Evolutionary conservation across 2,797 vertebrate species (phyloP), one percentile per base, ranked within the genome.

Genomic region (Fringilla coelebs): DNA sequence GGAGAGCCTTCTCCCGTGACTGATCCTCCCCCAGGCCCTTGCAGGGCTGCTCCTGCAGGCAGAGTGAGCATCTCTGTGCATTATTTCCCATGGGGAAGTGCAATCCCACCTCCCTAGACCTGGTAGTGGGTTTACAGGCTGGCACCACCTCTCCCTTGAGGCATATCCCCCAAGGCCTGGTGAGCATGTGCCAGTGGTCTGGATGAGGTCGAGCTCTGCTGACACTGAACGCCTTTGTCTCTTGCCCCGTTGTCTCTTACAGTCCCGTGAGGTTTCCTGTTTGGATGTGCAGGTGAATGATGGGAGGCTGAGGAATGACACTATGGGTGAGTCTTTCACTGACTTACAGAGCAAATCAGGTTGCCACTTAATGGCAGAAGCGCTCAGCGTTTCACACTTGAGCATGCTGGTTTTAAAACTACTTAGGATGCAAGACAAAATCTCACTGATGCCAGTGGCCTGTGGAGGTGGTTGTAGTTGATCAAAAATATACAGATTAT

Each of bases 261-360:
- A 98, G 98, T 96, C 97, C 52, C 97, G 98, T 10, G 98, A 98
- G 89, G 93, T 98, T 92, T 97, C 97, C 62, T 94, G 97, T 68
- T 67, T 98, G 75, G 97, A 98, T 0, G 97, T 98, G 72, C 97
- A 97, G 20, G 95, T 98, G 73, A 94, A 98, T 0, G 90, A 82
- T 0, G 96, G 97, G 51, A 96, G 58, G 71, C 71, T 72, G 70
- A 95, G 81, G 51, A 93, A 94, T 19, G 85, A 93, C 75, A 70
- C 73, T 21, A 52, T 85, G 6, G 96, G 97, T 97, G 78, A 93
- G 96, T 13, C 21, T 62, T 55, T 66, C 2, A 0, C 38, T 61
- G 54, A 55, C 17, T 25, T 25, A 61, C 0, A 1, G 25, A 41
- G 38, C 9, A 55, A 72, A 86, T 29, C 28, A 55, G 28, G 5